phyloP scores from a whole-genome alignment of 2,797 vertebrate species.

The Halcyon leucocephala region DNA sequence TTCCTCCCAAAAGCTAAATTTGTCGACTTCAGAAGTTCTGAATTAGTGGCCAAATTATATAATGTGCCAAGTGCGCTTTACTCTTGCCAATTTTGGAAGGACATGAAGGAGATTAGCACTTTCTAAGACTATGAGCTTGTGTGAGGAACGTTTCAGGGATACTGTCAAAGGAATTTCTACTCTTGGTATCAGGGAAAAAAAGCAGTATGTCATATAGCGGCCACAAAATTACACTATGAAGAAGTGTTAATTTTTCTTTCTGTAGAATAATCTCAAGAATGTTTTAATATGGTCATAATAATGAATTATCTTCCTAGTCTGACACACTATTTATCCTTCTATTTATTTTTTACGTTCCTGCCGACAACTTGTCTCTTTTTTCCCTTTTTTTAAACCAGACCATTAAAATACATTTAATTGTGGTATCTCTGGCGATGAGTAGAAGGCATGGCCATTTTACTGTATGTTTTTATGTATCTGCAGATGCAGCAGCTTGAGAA shows the following conservation, averaged over 20 bases:
- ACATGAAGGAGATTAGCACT: not conserved
- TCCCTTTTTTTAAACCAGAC: not conserved
- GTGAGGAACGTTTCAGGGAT: not conserved
- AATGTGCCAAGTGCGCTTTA: not conserved
- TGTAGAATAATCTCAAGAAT: not conserved
- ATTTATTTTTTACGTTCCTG: not conserved
- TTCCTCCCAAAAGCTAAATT: not conserved
- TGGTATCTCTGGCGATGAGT: not conserved
- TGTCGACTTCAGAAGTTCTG: not conserved
- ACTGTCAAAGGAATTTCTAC: not conserved
- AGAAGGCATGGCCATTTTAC: not conserved
- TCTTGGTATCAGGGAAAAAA: not conserved
- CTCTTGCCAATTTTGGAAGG: not conserved
- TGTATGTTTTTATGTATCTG: constrained; percentile 4
- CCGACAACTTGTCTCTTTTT: not conserved
- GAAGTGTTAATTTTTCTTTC: not conserved
- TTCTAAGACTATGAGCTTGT: not conserved
- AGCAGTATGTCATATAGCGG: not conserved
- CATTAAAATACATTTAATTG: not conserved
- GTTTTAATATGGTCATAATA: not conserved
- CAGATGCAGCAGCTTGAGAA: constrained; percentile 96
- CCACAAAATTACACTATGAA: not conserved
- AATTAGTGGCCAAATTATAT: not conserved
- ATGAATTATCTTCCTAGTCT: not conserved
- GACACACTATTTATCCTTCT: not conserved